Percentiles rank a stretch among this genome's conserved stretches.
Conservation (phyloP, 2,888 invertebrate species). For the Apamea crenata region DNA sequence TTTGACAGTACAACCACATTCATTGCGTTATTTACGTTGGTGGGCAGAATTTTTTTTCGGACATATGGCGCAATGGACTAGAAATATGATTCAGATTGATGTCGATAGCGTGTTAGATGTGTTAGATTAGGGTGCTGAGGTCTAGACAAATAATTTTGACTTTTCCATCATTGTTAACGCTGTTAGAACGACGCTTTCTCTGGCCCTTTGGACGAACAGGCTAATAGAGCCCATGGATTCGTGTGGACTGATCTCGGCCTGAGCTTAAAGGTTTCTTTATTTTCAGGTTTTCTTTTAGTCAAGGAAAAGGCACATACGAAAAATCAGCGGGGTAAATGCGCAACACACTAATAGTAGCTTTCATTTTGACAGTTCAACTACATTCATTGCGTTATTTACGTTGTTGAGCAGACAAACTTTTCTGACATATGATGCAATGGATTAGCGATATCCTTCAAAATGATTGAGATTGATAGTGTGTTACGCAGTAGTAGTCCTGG, state of each 20-base stretch:
- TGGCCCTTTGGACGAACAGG: background rate
- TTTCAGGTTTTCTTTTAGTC: background rate
- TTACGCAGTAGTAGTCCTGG: background rate
- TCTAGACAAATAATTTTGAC: background rate
- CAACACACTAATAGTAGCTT: background rate
- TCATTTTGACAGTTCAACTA: background rate
- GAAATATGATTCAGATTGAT: too few relatives aligned
- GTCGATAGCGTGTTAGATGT: too few relatives aligned
- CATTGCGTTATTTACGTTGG: too few relatives aligned
- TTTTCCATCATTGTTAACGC: background rate
- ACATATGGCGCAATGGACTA: too few relatives aligned
- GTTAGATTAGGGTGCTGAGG: too few relatives aligned
- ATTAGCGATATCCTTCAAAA: too few relatives aligned
- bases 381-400: too few relatives aligned
- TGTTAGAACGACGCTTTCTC: background rate
- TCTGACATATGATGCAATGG: too few relatives aligned
- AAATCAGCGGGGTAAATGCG: background rate
- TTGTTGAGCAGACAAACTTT: too few relatives aligned
- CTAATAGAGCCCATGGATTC: background rate
- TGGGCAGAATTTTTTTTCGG: too few relatives aligned
- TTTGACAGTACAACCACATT: too few relatives aligned
- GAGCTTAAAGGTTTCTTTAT: background rate
- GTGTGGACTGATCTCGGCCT: background rate
- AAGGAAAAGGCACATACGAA: background rate
- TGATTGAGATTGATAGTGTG: too few relatives aligned